Percentiles rank a stretch among this genome's conserved stretches.
Conservation (phyloP, 2,888 invertebrate genomes). For the Ornithoptera alexandrae region DNA sequence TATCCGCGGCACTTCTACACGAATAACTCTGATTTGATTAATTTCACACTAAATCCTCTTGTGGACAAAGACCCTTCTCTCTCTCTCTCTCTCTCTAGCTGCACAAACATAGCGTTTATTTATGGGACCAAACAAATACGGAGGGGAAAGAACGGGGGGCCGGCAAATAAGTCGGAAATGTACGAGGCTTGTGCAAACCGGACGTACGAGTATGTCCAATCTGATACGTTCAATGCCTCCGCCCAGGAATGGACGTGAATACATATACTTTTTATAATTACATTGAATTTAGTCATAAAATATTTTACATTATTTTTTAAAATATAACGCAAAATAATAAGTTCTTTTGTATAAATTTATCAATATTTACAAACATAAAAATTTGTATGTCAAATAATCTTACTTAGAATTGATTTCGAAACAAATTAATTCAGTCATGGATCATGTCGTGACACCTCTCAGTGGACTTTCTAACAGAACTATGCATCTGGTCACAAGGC, state of each 20-base stretch:
- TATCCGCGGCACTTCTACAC: not conserved
- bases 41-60: slow-evolving; percentile 8
- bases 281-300: too few species aligned
- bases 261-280: too few species aligned
- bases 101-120: not conserved
- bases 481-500: too few species aligned
- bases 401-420: too few species aligned
- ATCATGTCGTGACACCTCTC: too few species aligned
- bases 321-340: too few species aligned
- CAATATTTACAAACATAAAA: too few species aligned
- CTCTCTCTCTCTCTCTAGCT: slow-evolving; percentile 1
- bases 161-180: slow-evolving; percentile 3
- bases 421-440: too few species aligned
- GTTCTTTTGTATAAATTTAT: too few species aligned
- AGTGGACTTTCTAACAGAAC: too few species aligned
- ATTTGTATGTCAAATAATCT: too few species aligned
- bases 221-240: not conserved
- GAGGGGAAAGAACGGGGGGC: not conserved
- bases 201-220: not conserved
- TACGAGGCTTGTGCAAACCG: slow-evolving; percentile 6
- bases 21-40: slow-evolving; percentile 6
- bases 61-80: slow-evolving; percentile 1
- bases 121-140: slow-evolving; percentile 4
- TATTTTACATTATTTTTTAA: too few species aligned
- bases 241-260: not conserved